Conservation (phyloP, 2,797 vertebrate species). For the Chelonia mydas region DNA sequence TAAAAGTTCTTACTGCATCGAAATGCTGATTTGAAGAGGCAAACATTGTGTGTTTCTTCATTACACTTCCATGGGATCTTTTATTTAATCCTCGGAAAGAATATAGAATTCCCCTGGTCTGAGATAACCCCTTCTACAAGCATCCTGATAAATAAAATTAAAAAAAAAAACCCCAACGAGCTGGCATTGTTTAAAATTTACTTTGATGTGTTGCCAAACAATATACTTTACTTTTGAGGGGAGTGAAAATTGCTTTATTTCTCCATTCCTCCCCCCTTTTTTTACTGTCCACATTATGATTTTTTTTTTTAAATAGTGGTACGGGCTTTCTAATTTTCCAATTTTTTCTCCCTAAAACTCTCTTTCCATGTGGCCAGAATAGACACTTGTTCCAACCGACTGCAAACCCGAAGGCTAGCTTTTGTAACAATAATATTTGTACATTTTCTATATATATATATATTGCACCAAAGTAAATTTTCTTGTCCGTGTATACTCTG, state of each 20-base stretch:
- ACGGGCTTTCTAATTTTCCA: neutral
- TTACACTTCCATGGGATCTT: neutral
- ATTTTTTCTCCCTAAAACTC: neutral
- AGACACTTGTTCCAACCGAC: neutral
- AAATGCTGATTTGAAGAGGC: conserved; percentile 30
- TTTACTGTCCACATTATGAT: neutral
- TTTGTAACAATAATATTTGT: neutral
- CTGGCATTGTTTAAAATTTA: neutral
- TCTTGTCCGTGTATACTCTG: neutral
- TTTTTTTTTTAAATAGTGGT: neutral
- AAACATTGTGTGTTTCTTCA: neutral
- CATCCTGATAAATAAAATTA: neutral
- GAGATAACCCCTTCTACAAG: neutral
- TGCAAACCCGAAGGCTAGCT: neutral
- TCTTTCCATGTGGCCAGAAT: neutral
- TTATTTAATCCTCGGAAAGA: neutral
- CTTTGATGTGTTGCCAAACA: neutral
- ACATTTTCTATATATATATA: neutral
- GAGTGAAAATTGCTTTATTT: neutral
- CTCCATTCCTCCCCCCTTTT: neutral
- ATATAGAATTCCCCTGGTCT: neutral
- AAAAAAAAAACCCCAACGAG: neutral
- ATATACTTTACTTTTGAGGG: neutral
- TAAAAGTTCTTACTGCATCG: conserved; percentile 74
- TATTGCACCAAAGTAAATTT: conserved; percentile 15